Conservation (phyloP, 2,113 vertebrate genomes). For the Stomatorhinus ivindoensis region DNA sequence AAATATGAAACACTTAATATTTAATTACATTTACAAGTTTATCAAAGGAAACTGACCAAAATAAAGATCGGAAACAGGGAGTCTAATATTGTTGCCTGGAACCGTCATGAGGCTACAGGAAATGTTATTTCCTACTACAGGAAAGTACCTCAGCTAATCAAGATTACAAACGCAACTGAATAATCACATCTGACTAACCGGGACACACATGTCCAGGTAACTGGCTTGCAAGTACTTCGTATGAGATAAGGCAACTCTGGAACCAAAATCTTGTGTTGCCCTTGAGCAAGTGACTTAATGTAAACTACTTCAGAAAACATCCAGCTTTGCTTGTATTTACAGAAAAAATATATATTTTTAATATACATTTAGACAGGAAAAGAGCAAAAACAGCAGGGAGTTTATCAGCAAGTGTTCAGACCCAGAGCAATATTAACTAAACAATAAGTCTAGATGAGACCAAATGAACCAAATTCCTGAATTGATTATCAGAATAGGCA, state of each 20-base stretch:
- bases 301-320: background rate
- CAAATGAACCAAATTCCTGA: background rate
- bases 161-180: background rate
- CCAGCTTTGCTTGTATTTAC: background rate
- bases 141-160: background rate
- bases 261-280: background rate
- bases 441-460: background rate
- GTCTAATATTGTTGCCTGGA: background rate
- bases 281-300: background rate
- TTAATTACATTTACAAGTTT: slow-evolving; percentile 2
- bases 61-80: background rate
- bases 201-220: background rate
- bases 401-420: background rate
- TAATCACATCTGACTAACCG: background rate
- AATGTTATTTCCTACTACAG: background rate
- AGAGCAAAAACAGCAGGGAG: background rate
- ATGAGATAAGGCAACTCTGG: background rate
- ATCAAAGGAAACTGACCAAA: background rate
- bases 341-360: background rate
- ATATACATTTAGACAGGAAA: background rate
- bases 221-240: background rate
- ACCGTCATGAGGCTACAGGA: background rate
- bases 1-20: background rate
- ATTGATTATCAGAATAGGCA: background rate
- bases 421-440: background rate